Percentiles rank a stretch among this genome's conserved stretches.
Evolutionary conservation across 35 echinoderm and acorn worm genomes (phyloP).

Genomic region (Ophioderma brevispina): DNA sequence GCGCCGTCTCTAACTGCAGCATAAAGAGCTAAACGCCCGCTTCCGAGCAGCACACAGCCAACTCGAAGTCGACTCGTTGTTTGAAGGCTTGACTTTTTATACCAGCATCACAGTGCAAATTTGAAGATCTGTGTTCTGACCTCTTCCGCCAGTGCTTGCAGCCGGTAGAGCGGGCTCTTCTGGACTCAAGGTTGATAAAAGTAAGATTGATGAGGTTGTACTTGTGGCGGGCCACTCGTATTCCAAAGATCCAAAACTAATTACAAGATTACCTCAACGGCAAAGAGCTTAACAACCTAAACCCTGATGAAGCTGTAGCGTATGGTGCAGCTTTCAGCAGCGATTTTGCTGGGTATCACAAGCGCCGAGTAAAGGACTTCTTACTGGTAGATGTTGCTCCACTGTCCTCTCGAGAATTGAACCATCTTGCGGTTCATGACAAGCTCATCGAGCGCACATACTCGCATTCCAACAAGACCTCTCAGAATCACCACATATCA

Average conservation of each 20-base stretch:
- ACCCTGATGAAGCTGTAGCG: constrained; percentile 77
- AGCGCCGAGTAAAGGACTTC: constrained; percentile 79
- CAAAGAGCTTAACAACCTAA: constrained; percentile 60
- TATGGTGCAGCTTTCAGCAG: constrained; percentile 73
- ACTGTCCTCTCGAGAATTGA: constrained; percentile 55
- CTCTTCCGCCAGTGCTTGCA: constrained; percentile 62
- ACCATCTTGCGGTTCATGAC: constrained; percentile 49
- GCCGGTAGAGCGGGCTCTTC: constrained; percentile 67
- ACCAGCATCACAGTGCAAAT: constrained; percentile 47
- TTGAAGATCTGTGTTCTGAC: constrained; percentile 71
- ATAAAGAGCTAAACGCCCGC: constrained; percentile 60
- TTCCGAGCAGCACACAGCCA: constrained; percentile 61
- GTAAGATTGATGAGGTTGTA: constrained; percentile 63
- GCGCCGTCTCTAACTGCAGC: constrained; percentile 69
- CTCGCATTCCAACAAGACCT: constrained; percentile 58
- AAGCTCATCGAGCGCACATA: constrained; percentile 59
- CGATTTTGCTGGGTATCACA: constrained; percentile 59
- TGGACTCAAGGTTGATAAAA: constrained; percentile 73
- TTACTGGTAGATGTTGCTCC: constrained; percentile 59
- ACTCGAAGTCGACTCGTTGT: constrained; percentile 76
- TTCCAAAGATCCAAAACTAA: constrained; percentile 79
- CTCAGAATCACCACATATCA: constrained; percentile 58
- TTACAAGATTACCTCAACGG: constrained; percentile 69
- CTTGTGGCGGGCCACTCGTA: constrained; percentile 77
- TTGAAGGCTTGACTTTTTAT: constrained; percentile 62